These are phyloP conservation scores for Pinna nobilis DNA, from an alignment of 1,140 invertebrate species.

Conservation along the genomic window DNA sequence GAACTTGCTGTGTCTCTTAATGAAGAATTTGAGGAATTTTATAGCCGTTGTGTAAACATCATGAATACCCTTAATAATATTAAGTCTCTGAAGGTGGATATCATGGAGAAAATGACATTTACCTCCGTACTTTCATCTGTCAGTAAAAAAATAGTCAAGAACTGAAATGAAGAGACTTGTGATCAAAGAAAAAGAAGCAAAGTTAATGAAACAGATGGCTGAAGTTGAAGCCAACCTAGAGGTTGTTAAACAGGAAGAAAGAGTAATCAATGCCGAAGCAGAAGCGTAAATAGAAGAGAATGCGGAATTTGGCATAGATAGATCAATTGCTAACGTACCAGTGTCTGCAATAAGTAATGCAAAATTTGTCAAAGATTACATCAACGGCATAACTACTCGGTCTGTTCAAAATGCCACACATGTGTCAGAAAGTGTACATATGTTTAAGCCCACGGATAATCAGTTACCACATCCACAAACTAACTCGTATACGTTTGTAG, in stretches of 20 bases:
- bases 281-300: not conserved
- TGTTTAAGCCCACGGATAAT: too few relatives aligned
- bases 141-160: too few relatives aligned
- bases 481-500: not conserved
- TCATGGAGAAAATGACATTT: too few relatives aligned
- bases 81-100: too few relatives aligned
- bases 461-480: not conserved
- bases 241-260: not conserved
- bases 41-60: too few relatives aligned
- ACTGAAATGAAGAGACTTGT: too few relatives aligned
- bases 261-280: not conserved
- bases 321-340: not conserved
- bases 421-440: too few relatives aligned
- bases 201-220: not conserved
- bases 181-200: not conserved
- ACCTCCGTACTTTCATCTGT: too few relatives aligned
- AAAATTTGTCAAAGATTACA: not conserved
- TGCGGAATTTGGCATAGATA: not conserved
- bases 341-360: not conserved
- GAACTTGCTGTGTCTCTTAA: too few relatives aligned
- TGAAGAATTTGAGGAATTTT: too few relatives aligned
- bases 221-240: conserved; percentile 2
- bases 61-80: too few relatives aligned
- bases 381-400: not conserved
- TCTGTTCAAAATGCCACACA: too few relatives aligned